phyloP scores from a whole-genome alignment of 2,113 vertebrate species.

The Numida meleagris region DNA sequence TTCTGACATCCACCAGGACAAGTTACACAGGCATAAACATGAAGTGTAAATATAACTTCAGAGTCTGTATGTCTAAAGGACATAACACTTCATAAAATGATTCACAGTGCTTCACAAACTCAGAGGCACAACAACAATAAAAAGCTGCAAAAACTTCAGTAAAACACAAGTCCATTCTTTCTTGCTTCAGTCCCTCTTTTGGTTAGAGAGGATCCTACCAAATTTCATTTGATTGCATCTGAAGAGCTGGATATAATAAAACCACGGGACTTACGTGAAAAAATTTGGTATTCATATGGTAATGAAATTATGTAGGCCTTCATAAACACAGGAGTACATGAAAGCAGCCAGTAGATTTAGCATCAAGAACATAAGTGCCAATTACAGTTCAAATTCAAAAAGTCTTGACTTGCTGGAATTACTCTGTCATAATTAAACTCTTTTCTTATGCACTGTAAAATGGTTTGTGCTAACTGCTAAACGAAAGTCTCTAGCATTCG shows the following conservation, averaged over 20 bases:
- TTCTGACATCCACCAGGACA: neutral
- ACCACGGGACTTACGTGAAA: neutral
- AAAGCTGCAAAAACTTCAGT: neutral
- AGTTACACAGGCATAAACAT: neutral
- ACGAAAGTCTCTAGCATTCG: neutral
- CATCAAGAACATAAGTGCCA: neutral
- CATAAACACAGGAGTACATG: neutral
- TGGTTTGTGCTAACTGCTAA: neutral
- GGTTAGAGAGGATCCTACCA: neutral
- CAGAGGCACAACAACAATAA: neutral
- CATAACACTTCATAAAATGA: neutral
- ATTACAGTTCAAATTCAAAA: neutral
- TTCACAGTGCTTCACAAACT: neutral
- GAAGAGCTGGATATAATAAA: conserved; percentile 16
- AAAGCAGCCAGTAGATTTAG: neutral
- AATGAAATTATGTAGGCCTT: neutral
- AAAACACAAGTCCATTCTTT: neutral
- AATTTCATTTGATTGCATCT: neutral
- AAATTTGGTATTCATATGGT: neutral
- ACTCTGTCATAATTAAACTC: neutral
- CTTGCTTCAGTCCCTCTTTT: conserved; percentile 4
- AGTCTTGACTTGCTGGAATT: neutral
- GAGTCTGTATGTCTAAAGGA: neutral
- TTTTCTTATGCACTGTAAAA: neutral
- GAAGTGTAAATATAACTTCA: neutral